phyloP scores from a whole-genome alignment of 1,140 invertebrate species.

The Drosophila mauritiana region DNA sequence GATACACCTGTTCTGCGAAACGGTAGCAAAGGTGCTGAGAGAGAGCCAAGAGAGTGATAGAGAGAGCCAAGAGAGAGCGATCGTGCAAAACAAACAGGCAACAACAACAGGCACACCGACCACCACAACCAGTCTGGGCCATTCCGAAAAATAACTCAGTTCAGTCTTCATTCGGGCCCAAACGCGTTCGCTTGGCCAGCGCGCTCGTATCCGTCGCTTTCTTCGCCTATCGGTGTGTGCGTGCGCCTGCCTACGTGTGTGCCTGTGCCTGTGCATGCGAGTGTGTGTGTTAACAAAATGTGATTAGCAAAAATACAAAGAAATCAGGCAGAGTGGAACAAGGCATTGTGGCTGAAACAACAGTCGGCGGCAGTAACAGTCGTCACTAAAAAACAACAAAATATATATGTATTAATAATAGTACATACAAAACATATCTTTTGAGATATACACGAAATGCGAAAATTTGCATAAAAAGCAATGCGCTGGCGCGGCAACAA shows the following conservation, averaged over 20 bases:
- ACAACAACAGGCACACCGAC: not conserved
- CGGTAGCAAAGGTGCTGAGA: constrained; percentile 22
- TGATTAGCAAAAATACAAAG: constrained; percentile 83
- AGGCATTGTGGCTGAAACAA: constrained; percentile 58
- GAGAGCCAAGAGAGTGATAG: constrained; percentile 3
- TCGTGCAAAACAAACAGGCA: constrained; percentile 45
- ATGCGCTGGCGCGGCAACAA: constrained; percentile 61
- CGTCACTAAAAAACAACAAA: constrained; percentile 48
- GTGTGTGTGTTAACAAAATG: constrained; percentile 75
- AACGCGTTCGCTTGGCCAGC: constrained; percentile 76
- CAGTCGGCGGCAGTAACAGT: constrained; percentile 48
- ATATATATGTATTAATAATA: constrained; percentile 15
- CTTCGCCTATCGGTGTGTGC: constrained; percentile 11
- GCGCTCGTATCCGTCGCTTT: constrained; percentile 47
- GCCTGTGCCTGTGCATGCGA: constrained; percentile 13
- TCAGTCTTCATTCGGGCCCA: constrained; percentile 78
- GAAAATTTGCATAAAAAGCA: constrained; percentile 53
- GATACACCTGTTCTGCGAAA: not conserved
- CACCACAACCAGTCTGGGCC: not conserved
- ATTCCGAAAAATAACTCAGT: not conserved
- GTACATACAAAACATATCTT: constrained; percentile 27
- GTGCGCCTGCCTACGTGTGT: constrained; percentile 32
- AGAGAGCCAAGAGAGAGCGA: constrained; percentile 13
- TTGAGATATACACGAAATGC: constrained; percentile 43
- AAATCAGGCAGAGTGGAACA: constrained; percentile 66